phyloP scores from a whole-genome alignment of 1,140 invertebrate genomes.

The Uloborus diversus region DNA sequence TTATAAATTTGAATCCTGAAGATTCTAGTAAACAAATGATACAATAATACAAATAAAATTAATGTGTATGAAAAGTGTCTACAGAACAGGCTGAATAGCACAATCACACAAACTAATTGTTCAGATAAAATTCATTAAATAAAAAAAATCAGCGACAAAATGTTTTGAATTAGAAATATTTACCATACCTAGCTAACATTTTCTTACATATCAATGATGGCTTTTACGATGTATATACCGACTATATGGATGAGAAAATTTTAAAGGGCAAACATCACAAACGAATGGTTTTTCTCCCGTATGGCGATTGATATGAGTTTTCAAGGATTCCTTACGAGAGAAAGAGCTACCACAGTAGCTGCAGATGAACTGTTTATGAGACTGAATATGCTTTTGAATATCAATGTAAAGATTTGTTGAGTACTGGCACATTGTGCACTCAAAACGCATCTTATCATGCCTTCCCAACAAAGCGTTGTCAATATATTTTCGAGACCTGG shows the following conservation, averaged over 20 bases:
- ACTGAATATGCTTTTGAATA: conserved; percentile 78
- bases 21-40: not conserved
- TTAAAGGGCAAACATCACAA: conserved; percentile 50
- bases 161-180: not conserved
- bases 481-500: conserved; percentile 11
- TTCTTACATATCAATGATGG: not conserved
- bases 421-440: conserved; percentile 72
- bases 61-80: not conserved
- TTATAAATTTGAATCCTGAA: too few relatives aligned
- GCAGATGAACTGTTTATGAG: conserved; percentile 81
- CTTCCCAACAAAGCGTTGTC: conserved; percentile 15
- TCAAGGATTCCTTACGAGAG: conserved; percentile 90
- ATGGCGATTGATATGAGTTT: conserved; percentile 78
- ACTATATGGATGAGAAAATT: conserved; percentile 31
- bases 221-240: conserved; percentile 38
- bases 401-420: not conserved
- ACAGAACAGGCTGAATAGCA: not conserved
- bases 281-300: conserved; percentile 57
- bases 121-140: not conserved
- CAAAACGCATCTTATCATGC: conserved; percentile 63
- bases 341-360: conserved; percentile 83
- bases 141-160: not conserved
- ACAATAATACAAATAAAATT: not conserved
- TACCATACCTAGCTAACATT: not conserved
- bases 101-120: not conserved